A percentile compares a stretch with the other conserved stretches of the same genome.
Evolutionary conservation across 2,113 vertebrate genomes (phyloP).

Genomic region (Sminthopsis crassicaudata): DNA sequence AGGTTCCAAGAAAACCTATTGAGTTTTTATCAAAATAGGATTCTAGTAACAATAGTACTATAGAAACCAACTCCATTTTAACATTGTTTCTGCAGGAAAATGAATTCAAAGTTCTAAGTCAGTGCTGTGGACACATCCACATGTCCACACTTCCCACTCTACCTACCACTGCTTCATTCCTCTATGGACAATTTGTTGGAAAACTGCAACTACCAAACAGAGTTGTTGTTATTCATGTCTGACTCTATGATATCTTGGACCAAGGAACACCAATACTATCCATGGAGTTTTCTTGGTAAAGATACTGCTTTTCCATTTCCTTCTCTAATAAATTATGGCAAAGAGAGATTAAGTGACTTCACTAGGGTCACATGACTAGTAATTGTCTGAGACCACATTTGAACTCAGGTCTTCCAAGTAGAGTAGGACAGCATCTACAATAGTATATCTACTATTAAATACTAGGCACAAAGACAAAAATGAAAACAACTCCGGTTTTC

Average conservation of each 20-base stretch:
- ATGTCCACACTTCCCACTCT: not conserved
- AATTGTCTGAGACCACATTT: not conserved
- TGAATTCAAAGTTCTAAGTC: slow-evolving; percentile 11
- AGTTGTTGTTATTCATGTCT: not conserved
- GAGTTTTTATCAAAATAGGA: not conserved
- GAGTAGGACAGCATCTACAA: not conserved
- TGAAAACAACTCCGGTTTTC: not conserved
- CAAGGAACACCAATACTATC: not conserved
- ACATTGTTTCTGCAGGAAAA: slow-evolving; percentile 2
- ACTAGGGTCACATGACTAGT: not conserved
- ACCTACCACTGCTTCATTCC: not conserved
- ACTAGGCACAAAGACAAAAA: not conserved
- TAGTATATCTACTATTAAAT: not conserved
- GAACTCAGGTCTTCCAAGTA: not conserved
- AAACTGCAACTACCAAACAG: not conserved
- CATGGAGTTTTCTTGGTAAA: not conserved
- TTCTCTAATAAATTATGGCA: not conserved
- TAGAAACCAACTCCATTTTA: not conserved
- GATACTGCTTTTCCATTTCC: not conserved
- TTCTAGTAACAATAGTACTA: not conserved
- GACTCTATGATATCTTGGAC: not conserved
- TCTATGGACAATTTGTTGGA: not conserved
- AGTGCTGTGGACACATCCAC: not conserved
- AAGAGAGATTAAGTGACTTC: not conserved
- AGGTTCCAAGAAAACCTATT: not conserved